Conservation (phyloP, 1,140 invertebrate genomes). For the Propsilocerus akamusi region DNA sequence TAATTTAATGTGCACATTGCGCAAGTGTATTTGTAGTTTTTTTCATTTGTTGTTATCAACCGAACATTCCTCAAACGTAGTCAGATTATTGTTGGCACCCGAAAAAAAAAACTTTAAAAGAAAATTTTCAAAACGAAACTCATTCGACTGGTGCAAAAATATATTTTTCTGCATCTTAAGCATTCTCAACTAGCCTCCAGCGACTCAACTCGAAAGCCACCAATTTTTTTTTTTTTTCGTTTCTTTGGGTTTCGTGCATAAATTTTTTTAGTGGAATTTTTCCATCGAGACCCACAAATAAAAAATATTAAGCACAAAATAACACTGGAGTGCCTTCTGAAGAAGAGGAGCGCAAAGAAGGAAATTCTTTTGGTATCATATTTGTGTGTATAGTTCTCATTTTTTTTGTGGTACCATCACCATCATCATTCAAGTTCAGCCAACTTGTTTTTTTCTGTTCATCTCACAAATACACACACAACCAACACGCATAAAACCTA, state of each 20-base stretch:
- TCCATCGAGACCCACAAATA: background rate
- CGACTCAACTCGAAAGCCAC: background rate
- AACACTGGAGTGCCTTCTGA: background rate
- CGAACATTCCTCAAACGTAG: no score
- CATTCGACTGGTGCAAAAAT: no score
- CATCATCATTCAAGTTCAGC: background rate
- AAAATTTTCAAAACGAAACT: no score
- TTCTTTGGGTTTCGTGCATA: background rate
- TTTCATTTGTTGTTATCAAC: no score
- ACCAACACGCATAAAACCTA: background rate
- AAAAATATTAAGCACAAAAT: no score
- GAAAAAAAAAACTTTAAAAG: no score
- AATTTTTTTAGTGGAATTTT: background rate
- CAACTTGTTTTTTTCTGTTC: background rate
- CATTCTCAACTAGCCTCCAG: background rate
- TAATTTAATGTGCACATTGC: no score
- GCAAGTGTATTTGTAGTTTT: no score
- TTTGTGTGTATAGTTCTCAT: background rate
- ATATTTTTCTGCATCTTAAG: no score
- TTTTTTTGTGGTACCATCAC: background rate
- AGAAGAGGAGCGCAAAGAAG: background rate
- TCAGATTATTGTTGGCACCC: no score
- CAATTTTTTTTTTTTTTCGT: background rate
- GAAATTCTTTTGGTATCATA: constrained; percentile 1
- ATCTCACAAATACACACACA: background rate